Conservation (phyloP, 2,113 vertebrate genomes). For the Motacilla alba region DNA sequence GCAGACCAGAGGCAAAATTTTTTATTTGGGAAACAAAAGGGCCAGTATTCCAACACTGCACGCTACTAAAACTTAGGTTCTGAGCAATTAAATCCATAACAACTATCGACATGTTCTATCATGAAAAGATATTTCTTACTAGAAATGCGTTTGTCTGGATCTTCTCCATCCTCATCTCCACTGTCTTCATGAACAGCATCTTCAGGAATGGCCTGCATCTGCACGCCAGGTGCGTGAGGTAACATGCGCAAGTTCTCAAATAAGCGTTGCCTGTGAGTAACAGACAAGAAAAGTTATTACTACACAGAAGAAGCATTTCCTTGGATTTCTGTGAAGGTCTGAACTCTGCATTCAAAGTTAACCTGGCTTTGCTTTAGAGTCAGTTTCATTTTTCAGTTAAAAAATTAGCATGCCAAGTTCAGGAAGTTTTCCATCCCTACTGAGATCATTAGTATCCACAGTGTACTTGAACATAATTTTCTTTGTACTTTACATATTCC, state of each 20-base stretch:
- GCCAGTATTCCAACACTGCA: neutral
- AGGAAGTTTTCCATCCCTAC: neutral
- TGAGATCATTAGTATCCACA: neutral
- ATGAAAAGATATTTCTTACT: conserved; percentile 72
- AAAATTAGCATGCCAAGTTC: neutral
- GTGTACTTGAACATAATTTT: neutral
- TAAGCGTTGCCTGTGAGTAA: conserved; percentile 81
- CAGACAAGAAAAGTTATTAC: neutral
- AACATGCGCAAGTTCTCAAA: conserved; percentile 96
- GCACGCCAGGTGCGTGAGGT: conserved; percentile 90
- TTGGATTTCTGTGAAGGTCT: neutral
- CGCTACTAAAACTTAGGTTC: neutral
- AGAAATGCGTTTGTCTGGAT: conserved; percentile 92
- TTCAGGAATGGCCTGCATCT: conserved; percentile 92
- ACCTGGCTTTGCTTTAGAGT: neutral
- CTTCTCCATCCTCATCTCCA: conserved; percentile 89
- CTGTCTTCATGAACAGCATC: conserved; percentile 88
- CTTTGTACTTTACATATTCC: neutral
- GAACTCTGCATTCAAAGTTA: neutral
- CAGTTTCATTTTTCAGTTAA: neutral
- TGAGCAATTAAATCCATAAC: neutral
- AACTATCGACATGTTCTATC: neutral
- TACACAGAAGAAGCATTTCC: neutral
- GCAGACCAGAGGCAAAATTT: neutral
- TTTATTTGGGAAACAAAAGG: neutral